Base-by-base conservation (phyloP, 2,113 vertebrate species). In the Xerus inauris region DNA sequence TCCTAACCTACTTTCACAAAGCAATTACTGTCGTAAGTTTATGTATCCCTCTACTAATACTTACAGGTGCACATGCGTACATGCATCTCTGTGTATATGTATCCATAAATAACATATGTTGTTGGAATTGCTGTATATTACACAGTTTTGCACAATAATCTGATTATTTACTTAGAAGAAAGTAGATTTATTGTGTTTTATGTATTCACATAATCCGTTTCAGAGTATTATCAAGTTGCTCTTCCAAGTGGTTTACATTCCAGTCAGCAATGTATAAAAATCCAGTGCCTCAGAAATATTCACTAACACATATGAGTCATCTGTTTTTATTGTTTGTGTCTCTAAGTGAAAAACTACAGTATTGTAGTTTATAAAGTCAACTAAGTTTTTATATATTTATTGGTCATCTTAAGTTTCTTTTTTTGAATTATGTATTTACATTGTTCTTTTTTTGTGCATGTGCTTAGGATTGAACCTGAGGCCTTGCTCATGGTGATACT, bases 281-380 rank as follows among this genome's bases (percentile, higher is more conserved):
- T 24, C 5, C 40, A 9, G 45, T 47, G 6, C 40, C 24, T 19
- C 5, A 62, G n/a, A n/a, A 20, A 79, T 65, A 12, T 40, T 77
- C 49, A 16, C 28, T 40, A 77, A 89, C 45, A 51, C 40, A 64
- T 62, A 88, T 92, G 71, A 94, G n/a, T 87, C 22, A 65, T 87
- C 79, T 64, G 49, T 47, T 95, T 89, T 93, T 87, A 76, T 77
- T 94, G 22, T 59, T 54, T 79, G 19, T 67, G 24, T 67, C 54
- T 87, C 59, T 47, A 19, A 90, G n/a, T 76, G 57, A 93, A 87
- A 87, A 80, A 69, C 75, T 28, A 49, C 0, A 72, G 13, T 38
- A 19, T 89, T 89, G 89, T 89, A 51, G 67, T 82, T 90, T 65
- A 80, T 77, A 40, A 94, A 91, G 26, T 57, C 69, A 87, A 77